phyloP scores from a whole-genome alignment of 2,797 vertebrate species.

The Poliocrania exsul region DNA sequence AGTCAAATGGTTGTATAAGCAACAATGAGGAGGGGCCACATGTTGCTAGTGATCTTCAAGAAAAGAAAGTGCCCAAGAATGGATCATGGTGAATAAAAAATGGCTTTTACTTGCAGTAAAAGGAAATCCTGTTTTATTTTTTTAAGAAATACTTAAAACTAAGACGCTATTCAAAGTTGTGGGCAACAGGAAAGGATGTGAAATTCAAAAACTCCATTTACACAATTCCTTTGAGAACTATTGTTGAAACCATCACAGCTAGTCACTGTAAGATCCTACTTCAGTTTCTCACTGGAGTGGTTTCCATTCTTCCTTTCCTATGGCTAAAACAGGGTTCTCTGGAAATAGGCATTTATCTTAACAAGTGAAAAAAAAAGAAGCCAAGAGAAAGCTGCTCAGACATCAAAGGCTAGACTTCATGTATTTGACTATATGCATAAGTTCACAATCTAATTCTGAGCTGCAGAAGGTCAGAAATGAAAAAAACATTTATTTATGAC shows the following conservation, averaged over 20 bases:
- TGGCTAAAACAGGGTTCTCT: background rate
- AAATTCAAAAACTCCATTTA: background rate
- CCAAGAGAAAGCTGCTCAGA: background rate
- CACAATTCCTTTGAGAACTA: background rate
- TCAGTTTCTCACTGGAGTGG: background rate
- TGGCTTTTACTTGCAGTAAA: background rate
- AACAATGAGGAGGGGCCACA: background rate
- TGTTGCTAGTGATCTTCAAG: background rate
- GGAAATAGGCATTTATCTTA: background rate
- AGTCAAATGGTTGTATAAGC: background rate
- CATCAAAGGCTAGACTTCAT: background rate
- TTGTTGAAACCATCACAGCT: background rate
- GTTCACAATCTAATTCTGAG: background rate
- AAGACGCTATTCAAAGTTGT: background rate
- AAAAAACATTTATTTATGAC: background rate
- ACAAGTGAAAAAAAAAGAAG: background rate
- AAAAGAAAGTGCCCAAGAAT: background rate
- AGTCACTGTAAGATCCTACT: background rate
- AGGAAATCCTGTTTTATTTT: conserved; percentile 10
- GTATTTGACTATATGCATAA: background rate
- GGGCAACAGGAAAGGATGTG: background rate
- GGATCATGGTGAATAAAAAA: background rate
- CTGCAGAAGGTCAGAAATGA: background rate
- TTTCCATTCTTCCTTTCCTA: conserved; percentile 2
- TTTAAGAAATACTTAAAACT: background rate